phyloP scores from a whole-genome alignment of 2,113 vertebrate genomes.

The Ictalurus furcatus region DNA sequence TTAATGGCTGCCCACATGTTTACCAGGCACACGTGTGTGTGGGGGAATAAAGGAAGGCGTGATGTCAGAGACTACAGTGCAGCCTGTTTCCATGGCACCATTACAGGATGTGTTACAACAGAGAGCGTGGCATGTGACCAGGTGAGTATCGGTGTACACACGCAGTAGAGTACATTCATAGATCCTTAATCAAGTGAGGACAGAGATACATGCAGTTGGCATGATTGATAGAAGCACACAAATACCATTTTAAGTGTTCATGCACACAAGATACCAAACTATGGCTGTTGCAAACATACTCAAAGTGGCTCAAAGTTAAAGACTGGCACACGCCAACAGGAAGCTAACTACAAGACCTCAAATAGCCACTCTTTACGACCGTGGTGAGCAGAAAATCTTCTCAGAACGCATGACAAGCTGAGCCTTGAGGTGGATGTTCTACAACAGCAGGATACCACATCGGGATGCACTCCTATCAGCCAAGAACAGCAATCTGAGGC shows the following conservation, averaged over 20 bases:
- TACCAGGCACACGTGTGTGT: background rate
- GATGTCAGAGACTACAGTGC: slow-evolving; percentile 1
- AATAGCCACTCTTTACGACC: background rate
- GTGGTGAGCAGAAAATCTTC: background rate
- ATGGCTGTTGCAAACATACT: background rate
- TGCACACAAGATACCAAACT: background rate
- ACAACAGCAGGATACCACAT: background rate
- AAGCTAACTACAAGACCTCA: background rate
- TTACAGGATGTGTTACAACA: slow-evolving; percentile 40
- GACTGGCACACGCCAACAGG: background rate
- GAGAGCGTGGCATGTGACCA: slow-evolving; percentile 2
- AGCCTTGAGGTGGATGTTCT: too few species aligned
- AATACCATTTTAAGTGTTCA: background rate
- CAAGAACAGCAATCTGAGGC: too few species aligned
- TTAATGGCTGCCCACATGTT: background rate
- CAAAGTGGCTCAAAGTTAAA: background rate
- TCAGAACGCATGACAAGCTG: background rate
- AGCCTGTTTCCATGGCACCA: slow-evolving; percentile 23
- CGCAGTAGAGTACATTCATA: background rate
- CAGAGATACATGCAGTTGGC: background rate
- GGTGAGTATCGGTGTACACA: slow-evolving; percentile 34
- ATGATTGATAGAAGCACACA: background rate
- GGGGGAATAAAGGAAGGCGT: slow-evolving; percentile 30
- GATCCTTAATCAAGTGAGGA: background rate
- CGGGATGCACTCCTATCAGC: too few species aligned